These are phyloP conservation scores for Enteromius trimaculatus DNA, from an alignment of 2,797 vertebrate species.

Conservation along the genomic window DNA sequence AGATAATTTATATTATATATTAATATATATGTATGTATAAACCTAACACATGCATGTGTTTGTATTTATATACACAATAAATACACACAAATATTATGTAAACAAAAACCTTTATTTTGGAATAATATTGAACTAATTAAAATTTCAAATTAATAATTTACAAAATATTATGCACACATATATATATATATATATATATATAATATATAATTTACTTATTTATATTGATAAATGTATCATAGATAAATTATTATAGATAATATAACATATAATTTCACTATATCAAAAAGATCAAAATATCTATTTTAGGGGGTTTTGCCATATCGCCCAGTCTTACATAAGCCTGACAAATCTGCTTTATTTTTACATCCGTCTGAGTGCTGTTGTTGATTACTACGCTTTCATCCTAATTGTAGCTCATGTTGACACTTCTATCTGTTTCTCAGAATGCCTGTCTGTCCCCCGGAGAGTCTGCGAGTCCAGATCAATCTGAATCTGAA, in stretches of 20 bases:
- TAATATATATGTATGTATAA: too few relatives aligned
- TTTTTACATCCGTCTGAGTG: constrained; percentile 17
- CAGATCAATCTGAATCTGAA: constrained; percentile 39
- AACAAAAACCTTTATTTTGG: too few relatives aligned
- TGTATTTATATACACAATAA: too few relatives aligned
- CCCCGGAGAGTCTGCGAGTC: not conserved
- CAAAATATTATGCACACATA: not conserved
- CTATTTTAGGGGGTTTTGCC: not conserved
- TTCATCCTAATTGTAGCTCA: constrained; percentile 30
- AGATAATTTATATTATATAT: too few relatives aligned
- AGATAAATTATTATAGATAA: not conserved
- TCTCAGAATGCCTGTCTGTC: constrained; percentile 8
- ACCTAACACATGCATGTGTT: too few relatives aligned
- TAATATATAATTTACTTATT: too few relatives aligned
- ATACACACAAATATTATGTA: too few relatives aligned
- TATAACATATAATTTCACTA: not conserved
- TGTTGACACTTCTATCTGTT: constrained; percentile 16
- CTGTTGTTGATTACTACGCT: constrained; percentile 21
- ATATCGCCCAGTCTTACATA: not conserved
- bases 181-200: too few relatives aligned
- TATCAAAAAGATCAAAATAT: not conserved
- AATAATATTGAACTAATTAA: too few relatives aligned
- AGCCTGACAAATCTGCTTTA: not conserved
- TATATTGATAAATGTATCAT: not conserved
- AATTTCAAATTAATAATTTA: too few relatives aligned